Percentiles rank a stretch among this genome's conserved stretches.
phyloP scores from a whole-genome alignment of 2,113 vertebrate genomes.

The Scatophagus argus region DNA sequence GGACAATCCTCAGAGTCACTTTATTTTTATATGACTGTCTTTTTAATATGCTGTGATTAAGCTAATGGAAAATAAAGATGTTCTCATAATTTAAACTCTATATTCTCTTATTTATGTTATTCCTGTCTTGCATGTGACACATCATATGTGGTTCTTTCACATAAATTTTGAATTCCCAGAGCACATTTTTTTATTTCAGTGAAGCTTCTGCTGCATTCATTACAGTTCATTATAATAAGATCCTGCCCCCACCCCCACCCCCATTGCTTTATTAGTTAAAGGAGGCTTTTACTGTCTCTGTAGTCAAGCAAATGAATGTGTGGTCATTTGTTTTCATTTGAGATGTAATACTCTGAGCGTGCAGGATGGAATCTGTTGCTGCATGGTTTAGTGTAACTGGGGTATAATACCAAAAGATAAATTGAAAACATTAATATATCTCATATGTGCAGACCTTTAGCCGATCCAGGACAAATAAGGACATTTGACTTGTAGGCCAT shows the following conservation, averaged over 20 bases:
- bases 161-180: conserved; percentile 8
- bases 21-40: conserved; percentile 67
- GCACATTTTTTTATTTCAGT: background rate
- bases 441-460: conserved; percentile 11
- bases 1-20: conserved; percentile 67
- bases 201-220: conserved; percentile 14
- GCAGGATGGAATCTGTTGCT: background rate
- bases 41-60: conserved; percentile 42
- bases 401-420: conserved; percentile 25
- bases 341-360: background rate
- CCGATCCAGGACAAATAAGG: conserved; percentile 10
- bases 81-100: conserved; percentile 39
- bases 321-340: conserved; percentile 48
- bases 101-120: conserved; percentile 13
- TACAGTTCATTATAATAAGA: conserved; percentile 28
- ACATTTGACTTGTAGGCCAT: background rate
- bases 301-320: conserved; percentile 21
- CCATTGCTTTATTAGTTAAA: conserved; percentile 17
- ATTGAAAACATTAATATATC: conserved; percentile 10
- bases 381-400: conserved; percentile 3
- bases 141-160: conserved; percentile 5
- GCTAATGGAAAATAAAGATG: conserved; percentile 60
- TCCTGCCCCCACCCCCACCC: conserved; percentile 12
- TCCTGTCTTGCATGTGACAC: conserved; percentile 5
- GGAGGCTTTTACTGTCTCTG: conserved; percentile 18